Evolutionary conservation across 2,113 vertebrate species (phyloP), one percentile per base, ranked within the genome.

Genomic region (Zosterops borbonicus): DNA sequence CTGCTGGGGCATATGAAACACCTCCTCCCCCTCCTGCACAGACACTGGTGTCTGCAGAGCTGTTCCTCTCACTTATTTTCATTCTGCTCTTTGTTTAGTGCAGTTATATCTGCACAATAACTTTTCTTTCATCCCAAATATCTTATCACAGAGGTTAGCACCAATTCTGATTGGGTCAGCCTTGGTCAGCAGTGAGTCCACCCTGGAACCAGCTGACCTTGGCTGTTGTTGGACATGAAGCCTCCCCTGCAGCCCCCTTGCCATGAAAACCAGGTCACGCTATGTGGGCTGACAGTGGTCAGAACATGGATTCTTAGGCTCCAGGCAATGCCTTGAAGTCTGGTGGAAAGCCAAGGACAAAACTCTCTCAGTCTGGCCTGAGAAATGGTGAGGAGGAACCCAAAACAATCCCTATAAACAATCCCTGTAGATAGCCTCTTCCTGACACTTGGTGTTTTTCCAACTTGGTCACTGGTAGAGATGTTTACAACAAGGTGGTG

Each of bases 161-260:
- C 22, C 3, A 1, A 9, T 73, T 8, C 37, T 65, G 35, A 13
- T 2, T 44, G 50, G 14, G 50, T 49, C 1, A 0, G 35, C 58
- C 42, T 15, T 37, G 42, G 31, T 20, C 76, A 73, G 67, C n/a
- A 20, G 17, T 25, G 42, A 37, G 29, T 41, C 58, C 2, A 9
- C 21, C 29, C 65, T 42, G 49, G 41, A 79, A 20, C 21, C 7
- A 8, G 21, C 35, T 64, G 25, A 14, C 29, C 29, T 3, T n/a
- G 65, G 24, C 35, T 55, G 14, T 9, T 11, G 22, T 8, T 3
- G 4, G 60, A 50, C 35, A 42, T 3, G 17, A 58, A 42, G 6
- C 11, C 42, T 27, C 2, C 5, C 21, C 21, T 42, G 31, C 33
- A 65, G 27, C 5, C 1, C 18, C 11, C 14, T 5, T 14, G 3